These are phyloP conservation scores for Taphrorychus bicolor DNA, from an alignment of 2,888 invertebrate species.

Conservation along the genomic window DNA sequence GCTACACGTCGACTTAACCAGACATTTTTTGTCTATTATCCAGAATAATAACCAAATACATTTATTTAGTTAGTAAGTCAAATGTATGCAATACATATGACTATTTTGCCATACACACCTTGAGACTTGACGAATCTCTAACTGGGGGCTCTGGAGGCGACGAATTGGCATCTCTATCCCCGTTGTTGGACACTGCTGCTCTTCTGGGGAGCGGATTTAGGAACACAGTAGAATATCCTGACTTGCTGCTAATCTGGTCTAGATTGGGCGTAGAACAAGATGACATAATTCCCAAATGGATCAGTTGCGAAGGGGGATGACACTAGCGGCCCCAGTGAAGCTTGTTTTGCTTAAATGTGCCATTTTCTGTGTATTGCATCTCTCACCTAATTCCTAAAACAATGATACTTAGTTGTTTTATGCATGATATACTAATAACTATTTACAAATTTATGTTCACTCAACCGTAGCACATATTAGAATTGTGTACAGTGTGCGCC, in stretches of 20 bases:
- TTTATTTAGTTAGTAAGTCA: no score
- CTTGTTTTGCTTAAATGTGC: not conserved
- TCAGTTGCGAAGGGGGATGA: not conserved
- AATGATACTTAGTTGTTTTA: not conserved
- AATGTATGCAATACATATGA: no score
- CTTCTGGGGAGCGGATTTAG: slow-evolving; percentile 24
- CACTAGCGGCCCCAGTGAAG: slow-evolving; percentile 5
- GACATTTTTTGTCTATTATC: no score
- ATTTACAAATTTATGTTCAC: no score
- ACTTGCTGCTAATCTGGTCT: slow-evolving; percentile 43
- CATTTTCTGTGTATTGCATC: not conserved
- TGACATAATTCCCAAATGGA: slow-evolving; percentile 57
- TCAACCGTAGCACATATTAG: no score
- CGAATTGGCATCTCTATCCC: slow-evolving; percentile 61
- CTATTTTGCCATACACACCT: no score
- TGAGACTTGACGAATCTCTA: slow-evolving; percentile 70
- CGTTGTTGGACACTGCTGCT: slow-evolving; percentile 47
- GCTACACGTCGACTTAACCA: no score
- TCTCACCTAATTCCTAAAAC: not conserved
- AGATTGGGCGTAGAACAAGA: slow-evolving; percentile 62
- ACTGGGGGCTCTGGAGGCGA: slow-evolving; percentile 69
- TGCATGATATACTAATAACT: no score
- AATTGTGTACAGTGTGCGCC: no score
- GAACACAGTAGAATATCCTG: slow-evolving; percentile 13
- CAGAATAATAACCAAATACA: no score